Evolutionary conservation across 2,888 invertebrate genomes (phyloP).

Genomic region (Aplocera efformata): DNA sequence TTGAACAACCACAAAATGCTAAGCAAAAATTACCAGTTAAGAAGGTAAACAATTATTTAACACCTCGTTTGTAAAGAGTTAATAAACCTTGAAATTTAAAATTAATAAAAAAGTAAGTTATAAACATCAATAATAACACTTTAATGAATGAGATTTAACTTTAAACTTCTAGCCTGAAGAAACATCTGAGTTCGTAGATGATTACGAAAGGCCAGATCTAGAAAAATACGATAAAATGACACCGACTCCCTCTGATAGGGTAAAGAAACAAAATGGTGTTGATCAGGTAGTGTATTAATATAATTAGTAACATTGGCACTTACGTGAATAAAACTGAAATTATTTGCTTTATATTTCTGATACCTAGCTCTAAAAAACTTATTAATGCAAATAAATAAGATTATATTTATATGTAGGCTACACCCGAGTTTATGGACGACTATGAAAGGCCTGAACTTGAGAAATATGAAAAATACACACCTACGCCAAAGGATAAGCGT

Average conservation of each 20-base stretch:
- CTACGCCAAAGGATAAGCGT: slow-evolving; percentile 67
- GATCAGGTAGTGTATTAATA: slow-evolving; percentile 52
- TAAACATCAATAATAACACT: background rate
- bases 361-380: no score
- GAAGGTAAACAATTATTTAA: slow-evolving; percentile 51
- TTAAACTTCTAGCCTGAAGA: slow-evolving; percentile 60
- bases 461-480: slow-evolving; percentile 81
- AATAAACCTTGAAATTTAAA: no score
- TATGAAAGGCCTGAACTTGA: slow-evolving; percentile 87
- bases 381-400: background rate
- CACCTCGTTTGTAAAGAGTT: no score
- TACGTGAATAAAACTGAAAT: no score
- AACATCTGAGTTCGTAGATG: slow-evolving; percentile 81
- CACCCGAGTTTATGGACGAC: slow-evolving; percentile 82
- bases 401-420: slow-evolving; percentile 47
- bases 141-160: background rate
- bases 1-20: slow-evolving; percentile 64
- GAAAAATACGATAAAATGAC: slow-evolving; percentile 84
- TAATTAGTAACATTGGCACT: background rate
- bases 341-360: background rate
- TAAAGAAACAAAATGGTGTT: slow-evolving; percentile 70
- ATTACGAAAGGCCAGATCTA: slow-evolving; percentile 87
- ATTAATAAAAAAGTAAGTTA: no score
- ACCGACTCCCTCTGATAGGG: slow-evolving; percentile 62
- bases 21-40: slow-evolving; percentile 58